A percentile compares a stretch with the other conserved stretches of the same genome.
Evolutionary conservation across 2,888 invertebrate genomes (phyloP).

Genomic region (Gastracanthus pulcherrimus): DNA sequence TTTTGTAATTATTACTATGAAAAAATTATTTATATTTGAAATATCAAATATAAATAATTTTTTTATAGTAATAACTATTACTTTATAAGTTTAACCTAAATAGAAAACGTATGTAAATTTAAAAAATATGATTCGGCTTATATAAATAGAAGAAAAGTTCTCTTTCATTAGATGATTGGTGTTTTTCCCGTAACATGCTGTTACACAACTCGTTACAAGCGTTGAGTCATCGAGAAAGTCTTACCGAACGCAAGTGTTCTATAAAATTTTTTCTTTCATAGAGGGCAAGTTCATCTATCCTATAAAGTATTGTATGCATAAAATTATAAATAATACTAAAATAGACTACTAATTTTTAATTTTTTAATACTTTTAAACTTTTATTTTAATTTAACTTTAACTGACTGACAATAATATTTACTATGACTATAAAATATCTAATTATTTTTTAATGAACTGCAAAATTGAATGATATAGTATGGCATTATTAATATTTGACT

Average conservation of each 20-base stretch:
- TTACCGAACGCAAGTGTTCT: constrained; percentile 21
- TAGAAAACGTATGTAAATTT: constrained; percentile 2
- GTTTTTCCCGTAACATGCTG: constrained; percentile 1
- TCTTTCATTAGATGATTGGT: constrained; percentile 23
- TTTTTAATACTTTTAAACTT: not conserved
- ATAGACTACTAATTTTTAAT: not conserved
- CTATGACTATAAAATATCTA: too few relatives aligned
- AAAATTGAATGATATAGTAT: not conserved
- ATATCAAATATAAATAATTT: too few relatives aligned
- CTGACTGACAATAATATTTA: too few relatives aligned
- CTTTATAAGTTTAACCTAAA: too few relatives aligned
- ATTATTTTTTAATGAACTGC: not conserved
- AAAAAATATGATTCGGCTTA: constrained; percentile 22
- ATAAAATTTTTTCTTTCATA: not conserved
- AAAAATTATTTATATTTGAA: too few relatives aligned
- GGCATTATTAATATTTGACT: not conserved
- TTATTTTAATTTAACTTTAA: not conserved
- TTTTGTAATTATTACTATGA: too few relatives aligned
- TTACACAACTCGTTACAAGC: constrained; percentile 34
- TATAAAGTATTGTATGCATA: not conserved
- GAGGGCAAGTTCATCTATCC: constrained; percentile 42
- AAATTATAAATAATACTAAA: too few relatives aligned
- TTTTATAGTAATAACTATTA: too few relatives aligned
- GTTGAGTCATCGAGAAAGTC: constrained; percentile 48
- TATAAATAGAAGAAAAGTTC: constrained; percentile 15